Percentiles rank a stretch among this genome's conserved stretches.
Conservation (phyloP, 2,113 vertebrate species). For the Brachypodius melanocephalos region DNA sequence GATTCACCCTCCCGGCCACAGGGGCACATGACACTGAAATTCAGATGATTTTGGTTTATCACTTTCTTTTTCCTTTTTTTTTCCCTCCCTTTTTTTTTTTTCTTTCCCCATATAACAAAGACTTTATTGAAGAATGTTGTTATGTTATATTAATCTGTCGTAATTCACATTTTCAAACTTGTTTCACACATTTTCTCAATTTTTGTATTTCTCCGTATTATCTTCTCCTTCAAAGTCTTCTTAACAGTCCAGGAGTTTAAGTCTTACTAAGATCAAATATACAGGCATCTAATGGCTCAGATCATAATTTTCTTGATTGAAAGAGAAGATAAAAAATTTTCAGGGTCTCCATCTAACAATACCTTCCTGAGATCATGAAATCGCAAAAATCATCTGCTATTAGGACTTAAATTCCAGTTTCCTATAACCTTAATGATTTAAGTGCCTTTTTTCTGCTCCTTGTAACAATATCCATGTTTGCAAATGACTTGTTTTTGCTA, state of each 20-base stretch:
- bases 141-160: neutral
- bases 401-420: neutral
- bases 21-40: neutral
- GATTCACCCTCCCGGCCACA: too few species aligned
- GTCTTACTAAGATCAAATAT: neutral
- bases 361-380: neutral
- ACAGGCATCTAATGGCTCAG: neutral
- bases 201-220: neutral
- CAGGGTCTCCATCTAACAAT: neutral
- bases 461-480: neutral
- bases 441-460: neutral
- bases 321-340: neutral
- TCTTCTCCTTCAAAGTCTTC: neutral
- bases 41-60: neutral
- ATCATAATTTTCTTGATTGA: neutral
- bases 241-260: neutral
- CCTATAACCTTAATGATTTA: neutral
- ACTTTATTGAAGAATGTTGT: neutral
- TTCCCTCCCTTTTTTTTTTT: too few species aligned
- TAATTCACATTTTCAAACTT: neutral
- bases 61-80: too few species aligned
- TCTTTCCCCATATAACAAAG: accelerated
- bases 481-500: neutral
- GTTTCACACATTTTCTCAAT: neutral
- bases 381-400: neutral